Evolutionary conservation across 2,797 vertebrate species (phyloP).

Genomic region (Nyctibius grandis): DNA sequence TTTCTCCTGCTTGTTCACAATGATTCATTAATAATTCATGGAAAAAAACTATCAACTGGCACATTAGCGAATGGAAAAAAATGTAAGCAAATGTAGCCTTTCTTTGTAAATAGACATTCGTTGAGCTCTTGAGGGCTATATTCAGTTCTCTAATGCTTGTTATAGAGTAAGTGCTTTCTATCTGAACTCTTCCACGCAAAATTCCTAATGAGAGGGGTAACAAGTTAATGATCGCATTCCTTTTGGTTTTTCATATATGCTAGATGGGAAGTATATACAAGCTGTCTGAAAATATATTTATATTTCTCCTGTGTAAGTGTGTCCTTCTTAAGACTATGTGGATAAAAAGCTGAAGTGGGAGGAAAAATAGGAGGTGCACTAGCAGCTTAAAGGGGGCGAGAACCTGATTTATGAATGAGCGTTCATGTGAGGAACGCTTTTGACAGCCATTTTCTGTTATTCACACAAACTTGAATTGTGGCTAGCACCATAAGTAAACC

Average conservation of each 20-base stretch:
- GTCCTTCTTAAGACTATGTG: not conserved
- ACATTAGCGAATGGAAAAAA: not conserved
- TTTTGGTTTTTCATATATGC: not conserved
- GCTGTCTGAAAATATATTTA: not conserved
- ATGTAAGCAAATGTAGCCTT: not conserved
- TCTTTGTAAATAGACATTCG: not conserved
- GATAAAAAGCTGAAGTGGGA: not conserved
- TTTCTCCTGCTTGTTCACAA: not conserved
- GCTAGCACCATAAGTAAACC: not conserved
- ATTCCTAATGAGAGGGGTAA: slow-evolving; percentile 17
- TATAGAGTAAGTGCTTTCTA: not conserved
- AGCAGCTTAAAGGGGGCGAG: not conserved
- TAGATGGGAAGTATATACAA: not conserved
- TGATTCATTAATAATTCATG: slow-evolving; percentile 46
- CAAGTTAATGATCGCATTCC: not conserved
- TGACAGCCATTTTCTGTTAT: not conserved
- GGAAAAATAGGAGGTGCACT: not conserved
- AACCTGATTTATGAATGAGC: not conserved
- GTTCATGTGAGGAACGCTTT: not conserved
- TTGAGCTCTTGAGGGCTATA: not conserved
- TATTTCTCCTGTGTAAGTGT: not conserved
- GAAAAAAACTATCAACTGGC: not conserved
- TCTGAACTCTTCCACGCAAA: not conserved
- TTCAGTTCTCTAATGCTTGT: not conserved
- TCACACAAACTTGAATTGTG: not conserved